Evolutionary conservation across 2,888 invertebrate genomes (phyloP), one percentile per base, ranked within the genome.

Genomic region (Acrobeloides nanus): DNA sequence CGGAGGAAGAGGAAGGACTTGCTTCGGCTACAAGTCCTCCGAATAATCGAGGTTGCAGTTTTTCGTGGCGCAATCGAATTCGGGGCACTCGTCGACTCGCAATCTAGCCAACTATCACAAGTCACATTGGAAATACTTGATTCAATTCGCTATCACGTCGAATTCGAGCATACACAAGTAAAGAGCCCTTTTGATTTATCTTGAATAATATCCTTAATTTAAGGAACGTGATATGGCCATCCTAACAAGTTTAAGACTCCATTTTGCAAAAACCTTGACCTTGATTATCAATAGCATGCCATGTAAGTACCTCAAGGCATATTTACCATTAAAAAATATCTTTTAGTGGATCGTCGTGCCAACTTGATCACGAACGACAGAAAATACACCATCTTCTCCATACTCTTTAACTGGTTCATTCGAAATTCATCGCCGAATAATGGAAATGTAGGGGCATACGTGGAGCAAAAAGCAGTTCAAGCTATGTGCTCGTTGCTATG

Each of bases 401-500:
- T 95, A 57, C 92, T 95, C 77, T 85, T 88, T 26, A 84, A 84
- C 35, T 97, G 93, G 93, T 87, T 89, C 68, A 92, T 90, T 1
- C 83, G 84, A 25, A 57, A 55, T 1, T 57, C 60, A 18, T n/a
- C n/a, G n/a, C n/a, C n/a, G n/a, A n/a, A n/a, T n/a, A n/a, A n/a
- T n/a, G n/a, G n/a, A n/a, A 59, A 68, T 50, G 62, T 67, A n/a
- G 66, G 72, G 12, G 55, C 62, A 1, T 62, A 63, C 52, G 75
- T 81, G 35, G 81, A 81, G 64, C 74, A 80, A 58, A 75, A 78
- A 12, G 78, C 81, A 10, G 75, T 81, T 1, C 67, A 89, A 80
- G 93, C 95, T 1, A 92, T 95, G 87, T 89, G 90, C 53, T 87
- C 90, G 8, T 80, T 97, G 23, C 81, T 95, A 1, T 90, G 90